phyloP scores from a whole-genome alignment of 2,888 invertebrate genomes.

The Mesorhabditis belari region DNA sequence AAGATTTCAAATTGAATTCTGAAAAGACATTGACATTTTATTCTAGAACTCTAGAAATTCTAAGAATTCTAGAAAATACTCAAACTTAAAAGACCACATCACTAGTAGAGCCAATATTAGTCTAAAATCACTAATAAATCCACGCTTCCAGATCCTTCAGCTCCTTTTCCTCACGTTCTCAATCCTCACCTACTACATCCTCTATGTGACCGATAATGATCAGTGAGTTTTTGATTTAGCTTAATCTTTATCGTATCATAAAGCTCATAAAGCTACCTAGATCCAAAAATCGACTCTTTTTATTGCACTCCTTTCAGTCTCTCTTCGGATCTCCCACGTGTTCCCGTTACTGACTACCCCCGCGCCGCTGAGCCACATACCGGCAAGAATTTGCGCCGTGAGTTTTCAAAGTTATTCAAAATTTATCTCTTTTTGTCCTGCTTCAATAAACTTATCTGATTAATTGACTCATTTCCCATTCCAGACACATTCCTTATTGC shows the following conservation, averaged over 20 bases:
- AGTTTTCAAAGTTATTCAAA: background rate
- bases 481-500: background rate
- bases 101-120: no score
- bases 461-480: background rate
- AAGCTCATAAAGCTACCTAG: no score
- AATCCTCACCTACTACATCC: background rate
- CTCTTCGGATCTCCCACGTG: no score
- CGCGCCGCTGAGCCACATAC: background rate
- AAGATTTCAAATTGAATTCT: no score
- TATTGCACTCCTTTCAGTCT: background rate
- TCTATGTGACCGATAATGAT: background rate
- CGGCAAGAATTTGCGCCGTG: background rate
- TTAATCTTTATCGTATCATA: no score
- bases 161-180: background rate
- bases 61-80: no score
- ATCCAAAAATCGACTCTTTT: no score
- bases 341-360: background rate
- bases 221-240: no score
- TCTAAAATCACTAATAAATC: no score
- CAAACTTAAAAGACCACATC: no score
- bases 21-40: no score
- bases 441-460: background rate
- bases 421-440: background rate
- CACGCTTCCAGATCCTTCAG: background rate
- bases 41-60: no score